A percentile compares a stretch with the other conserved stretches of the same genome.
phyloP scores from a whole-genome alignment of 2,113 vertebrate genomes.

The Paracanthobrama guichenoti region DNA sequence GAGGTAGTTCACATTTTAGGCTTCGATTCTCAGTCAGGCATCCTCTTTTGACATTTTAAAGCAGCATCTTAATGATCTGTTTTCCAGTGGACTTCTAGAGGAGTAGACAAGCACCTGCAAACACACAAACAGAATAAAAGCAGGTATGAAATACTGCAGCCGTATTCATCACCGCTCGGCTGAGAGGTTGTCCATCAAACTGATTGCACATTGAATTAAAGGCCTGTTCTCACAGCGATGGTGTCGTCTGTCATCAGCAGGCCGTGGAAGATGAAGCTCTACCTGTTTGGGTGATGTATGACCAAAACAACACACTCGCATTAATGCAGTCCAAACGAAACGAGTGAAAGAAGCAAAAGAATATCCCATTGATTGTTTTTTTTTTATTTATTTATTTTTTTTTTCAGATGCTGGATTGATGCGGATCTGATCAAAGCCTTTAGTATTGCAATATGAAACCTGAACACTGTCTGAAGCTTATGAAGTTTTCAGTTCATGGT shows the following conservation, averaged over 20 bases:
- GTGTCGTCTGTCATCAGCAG: constrained; percentile 37
- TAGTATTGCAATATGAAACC: neutral
- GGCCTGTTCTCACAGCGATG: constrained; percentile 31
- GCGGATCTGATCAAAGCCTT: neutral
- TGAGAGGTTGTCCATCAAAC: constrained; percentile 50
- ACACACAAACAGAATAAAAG: neutral
- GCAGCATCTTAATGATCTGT: constrained; percentile 11
- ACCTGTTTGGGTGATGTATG: constrained; percentile 39
- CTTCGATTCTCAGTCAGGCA: neutral
- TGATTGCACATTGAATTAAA: constrained; percentile 58
- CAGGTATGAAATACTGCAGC: constrained; percentile 14
- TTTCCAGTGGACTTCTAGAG: neutral
- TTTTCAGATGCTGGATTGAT: neutral
- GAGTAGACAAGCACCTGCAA: neutral
- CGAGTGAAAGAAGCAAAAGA: neutral
- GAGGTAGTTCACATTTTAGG: neutral
- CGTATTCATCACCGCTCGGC: constrained; percentile 22
- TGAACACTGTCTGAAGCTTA: neutral
- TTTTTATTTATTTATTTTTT: neutral
- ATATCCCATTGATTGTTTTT: neutral
- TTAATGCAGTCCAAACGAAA: constrained; percentile 22
- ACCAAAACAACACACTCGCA: constrained; percentile 24
- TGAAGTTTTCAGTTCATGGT: neutral
- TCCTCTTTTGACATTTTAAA: constrained; percentile 20
- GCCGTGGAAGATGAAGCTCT: constrained; percentile 49